Base-by-base conservation (phyloP, 2,797 vertebrate genomes). In the Neosilurus mollespiculum region DNA sequence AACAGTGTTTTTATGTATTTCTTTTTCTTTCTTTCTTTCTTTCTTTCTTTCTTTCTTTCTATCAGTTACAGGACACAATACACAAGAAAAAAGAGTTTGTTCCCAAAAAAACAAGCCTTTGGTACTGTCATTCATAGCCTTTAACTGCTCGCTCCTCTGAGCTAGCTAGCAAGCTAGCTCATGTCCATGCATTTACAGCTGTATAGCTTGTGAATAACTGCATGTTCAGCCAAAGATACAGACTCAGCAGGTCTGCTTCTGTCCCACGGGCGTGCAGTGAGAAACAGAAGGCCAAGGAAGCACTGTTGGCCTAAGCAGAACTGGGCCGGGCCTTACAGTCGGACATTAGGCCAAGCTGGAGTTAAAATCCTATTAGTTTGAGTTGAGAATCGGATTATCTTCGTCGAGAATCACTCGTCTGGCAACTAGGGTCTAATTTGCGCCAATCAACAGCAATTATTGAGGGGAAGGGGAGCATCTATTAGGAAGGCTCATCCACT, bases 311-410 rank as follows among this genome's bases (percentile, higher is more conserved):
- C 91, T 62, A 53, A 53, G 89, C 85, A 92, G 92, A 94, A 94
- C 92, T 92, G 93, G 67, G 85, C 92, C 94, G 93, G 93, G 92
- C 92, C 93, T 94, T 93, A 92, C 95, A 95, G 95, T 95, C 94
- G 93, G 94, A 95, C 94, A 95, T 95, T 94, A 95, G 94, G 93
- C 94, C 93, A 89, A 93, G 92, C 94, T 93, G 92, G 94, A 95
- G 95, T 95, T 95, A 94, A 95, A 95, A 95, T 95, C 94, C 95
- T 95, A 95, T 95, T 95, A 95, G 95, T 95, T 95, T 95, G 94
- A 95, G 94, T 94, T 93, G 91, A 93, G 92, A 95, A 95, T 95
- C 92, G 81, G 93, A 95, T 95, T 95, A 95, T 95, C 94, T 91
- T 95, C 93, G 93, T 95, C 87, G 94, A 95, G 94, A 95, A 95